Evolutionary conservation across 1,140 invertebrate species (phyloP), one percentile per base, ranked within the genome.

Genomic region (Batillaria attramentaria): DNA sequence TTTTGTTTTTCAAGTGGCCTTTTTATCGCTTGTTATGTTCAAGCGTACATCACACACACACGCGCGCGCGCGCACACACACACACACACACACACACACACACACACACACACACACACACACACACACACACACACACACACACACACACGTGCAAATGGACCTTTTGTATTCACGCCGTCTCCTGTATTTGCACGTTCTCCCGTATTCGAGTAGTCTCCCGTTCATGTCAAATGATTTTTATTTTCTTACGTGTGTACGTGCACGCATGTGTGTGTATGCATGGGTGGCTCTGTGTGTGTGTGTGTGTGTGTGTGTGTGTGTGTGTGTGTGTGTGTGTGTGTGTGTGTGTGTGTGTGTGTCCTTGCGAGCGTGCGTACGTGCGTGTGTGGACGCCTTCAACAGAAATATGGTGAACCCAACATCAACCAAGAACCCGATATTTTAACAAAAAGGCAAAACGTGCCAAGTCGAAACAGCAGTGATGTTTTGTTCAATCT

Each of bases 261-360:
- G 46, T 54, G 46, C 2, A 54, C n/a, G n/a, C n/a, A n/a, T 54
- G 46, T 54, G 46, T 54, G 46, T n/a, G 46, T n/a, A 54, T 1
- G 46, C 2, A n/a, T 54, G 46, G 16, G 46, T 54, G 46, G 16
- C 16, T n/a, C 16, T 2, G 16, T 54, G 46, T 54, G 46, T 54
- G 46, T 2, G 46, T 54, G 1, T 54, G 46, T 54, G 46, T 54
- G 46, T n/a, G 2, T n/a, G 2, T n/a, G n/a, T n/a, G 46, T 54
- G 46, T 54, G 46, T 54, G 46, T 54, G 46, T 54, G 46, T 54
- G 46, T 54, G 46, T 54, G 46, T n/a, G n/a, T n/a, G 46, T 54
- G 46, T 54, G 46, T 54, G 2, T n/a, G 1, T 54, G 46, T n/a
- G n/a, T 1, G 2, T 54, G n/a, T 54, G 46, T 54, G 46, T 2